Evolutionary conservation across 2,797 vertebrate species (phyloP).

Genomic region (Zonotrichia albicollis): DNA sequence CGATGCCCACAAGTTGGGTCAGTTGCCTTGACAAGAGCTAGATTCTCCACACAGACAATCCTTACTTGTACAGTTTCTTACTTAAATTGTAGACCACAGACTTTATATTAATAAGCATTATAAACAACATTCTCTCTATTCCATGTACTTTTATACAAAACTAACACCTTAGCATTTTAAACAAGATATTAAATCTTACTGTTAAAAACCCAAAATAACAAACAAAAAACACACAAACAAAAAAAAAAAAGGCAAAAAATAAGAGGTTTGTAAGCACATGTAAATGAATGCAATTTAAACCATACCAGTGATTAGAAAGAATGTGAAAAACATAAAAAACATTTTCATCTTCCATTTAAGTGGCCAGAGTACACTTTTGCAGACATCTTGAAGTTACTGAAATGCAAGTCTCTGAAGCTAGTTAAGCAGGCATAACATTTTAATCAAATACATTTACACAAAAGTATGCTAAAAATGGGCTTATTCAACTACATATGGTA

Average conservation of each 20-base stretch:
- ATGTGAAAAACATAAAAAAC: background rate
- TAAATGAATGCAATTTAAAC: background rate
- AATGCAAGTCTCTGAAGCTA: background rate
- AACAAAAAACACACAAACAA: background rate
- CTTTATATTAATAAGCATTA: background rate
- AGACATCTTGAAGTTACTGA: background rate
- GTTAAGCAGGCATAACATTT: background rate
- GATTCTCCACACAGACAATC: background rate
- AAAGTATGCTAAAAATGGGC: background rate
- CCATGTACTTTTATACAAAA: background rate
- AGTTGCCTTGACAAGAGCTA: background rate
- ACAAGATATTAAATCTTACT: background rate
- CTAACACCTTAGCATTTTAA: background rate
- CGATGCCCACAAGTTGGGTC: background rate
- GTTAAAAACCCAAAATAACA: background rate
- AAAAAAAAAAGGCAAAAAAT: background rate
- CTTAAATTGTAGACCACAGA: background rate
- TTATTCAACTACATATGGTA: slow-evolving; percentile 11
- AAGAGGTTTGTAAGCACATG: background rate
- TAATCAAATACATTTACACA: background rate
- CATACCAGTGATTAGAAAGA: background rate
- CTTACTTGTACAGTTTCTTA: background rate
- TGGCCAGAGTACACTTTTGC: background rate
- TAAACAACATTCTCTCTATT: background rate
- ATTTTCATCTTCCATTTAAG: background rate